Evolutionary conservation across 2,113 vertebrate species (phyloP).

Genomic region (Typhlomys cinereus): DNA sequence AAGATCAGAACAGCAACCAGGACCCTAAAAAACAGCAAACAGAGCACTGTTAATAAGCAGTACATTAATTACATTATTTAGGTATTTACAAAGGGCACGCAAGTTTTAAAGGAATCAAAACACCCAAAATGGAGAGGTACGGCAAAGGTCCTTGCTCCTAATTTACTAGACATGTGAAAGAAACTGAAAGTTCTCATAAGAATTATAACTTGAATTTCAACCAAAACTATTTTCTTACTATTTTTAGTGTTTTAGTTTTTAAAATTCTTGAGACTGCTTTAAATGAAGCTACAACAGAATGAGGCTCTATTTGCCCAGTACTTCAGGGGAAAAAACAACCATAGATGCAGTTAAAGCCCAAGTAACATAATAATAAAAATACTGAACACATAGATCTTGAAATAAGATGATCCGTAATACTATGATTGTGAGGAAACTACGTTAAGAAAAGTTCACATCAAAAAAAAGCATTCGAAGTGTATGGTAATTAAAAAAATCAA

Average conservation of each 20-base stretch:
- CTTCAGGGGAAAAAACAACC: not conserved
- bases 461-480: no score
- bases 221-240: not conserved
- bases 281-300: conserved; percentile 36
- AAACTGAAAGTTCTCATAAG: not conserved
- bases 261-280: conserved; percentile 18
- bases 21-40: conserved; percentile 87
- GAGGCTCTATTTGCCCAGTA: not conserved
- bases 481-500: no score
- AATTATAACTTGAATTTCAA: conserved; percentile 50
- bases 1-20: conserved; percentile 93
- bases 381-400: not conserved
- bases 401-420: no score
- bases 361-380: not conserved
- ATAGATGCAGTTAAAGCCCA: not conserved
- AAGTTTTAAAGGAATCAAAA: conserved; percentile 18
- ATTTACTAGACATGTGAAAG: conserved; percentile 24
- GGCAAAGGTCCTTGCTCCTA: not conserved
- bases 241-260: not conserved
- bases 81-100: conserved; percentile 8
- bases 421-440: no score
- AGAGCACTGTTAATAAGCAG: conserved; percentile 43
- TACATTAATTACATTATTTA: not conserved
- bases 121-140: conserved; percentile 47
- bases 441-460: no score